phyloP scores from a whole-genome alignment of 2,797 vertebrate genomes.

The Chromobotia macracanthus region DNA sequence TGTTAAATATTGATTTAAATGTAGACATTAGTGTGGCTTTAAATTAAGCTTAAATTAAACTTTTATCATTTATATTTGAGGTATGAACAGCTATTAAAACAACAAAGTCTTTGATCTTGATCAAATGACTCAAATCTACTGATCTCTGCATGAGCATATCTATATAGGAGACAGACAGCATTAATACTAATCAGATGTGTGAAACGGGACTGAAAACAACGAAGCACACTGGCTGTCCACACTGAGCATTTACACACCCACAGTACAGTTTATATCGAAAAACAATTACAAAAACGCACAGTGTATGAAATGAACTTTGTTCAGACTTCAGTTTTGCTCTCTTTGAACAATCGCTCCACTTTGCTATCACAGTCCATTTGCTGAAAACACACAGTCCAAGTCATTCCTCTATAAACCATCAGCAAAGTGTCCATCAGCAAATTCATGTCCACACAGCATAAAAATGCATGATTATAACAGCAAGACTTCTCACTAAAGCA shows the following conservation, averaged over 20 bases:
- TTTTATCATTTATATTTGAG: not conserved
- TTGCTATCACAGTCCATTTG: constrained; percentile 1
- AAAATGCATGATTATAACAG: not conserved
- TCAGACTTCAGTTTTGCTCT: constrained; percentile 48
- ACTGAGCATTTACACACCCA: constrained; percentile 18
- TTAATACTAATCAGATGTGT: not conserved
- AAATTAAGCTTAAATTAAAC: not conserved
- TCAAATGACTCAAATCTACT: not conserved
- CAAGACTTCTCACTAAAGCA: not conserved
- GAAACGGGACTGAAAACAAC: not conserved
- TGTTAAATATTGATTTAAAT: not conserved
- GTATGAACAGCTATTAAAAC: constrained; percentile 13
- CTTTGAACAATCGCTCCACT: constrained; percentile 41
- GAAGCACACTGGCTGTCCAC: not conserved
- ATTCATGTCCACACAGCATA: not conserved
- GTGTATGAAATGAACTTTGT: constrained; percentile 66
- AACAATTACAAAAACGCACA: constrained; percentile 19
- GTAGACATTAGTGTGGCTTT: not conserved
- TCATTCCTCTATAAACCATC: not conserved
- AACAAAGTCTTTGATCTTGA: not conserved
- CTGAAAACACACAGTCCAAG: constrained; percentile 1
- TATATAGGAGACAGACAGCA: not conserved
- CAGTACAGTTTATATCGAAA: constrained; percentile 16
- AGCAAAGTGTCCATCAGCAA: not conserved
- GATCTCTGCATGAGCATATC: not conserved